phyloP scores from a whole-genome alignment of 2,888 invertebrate species.

The Meiosimyza decipiens region DNA sequence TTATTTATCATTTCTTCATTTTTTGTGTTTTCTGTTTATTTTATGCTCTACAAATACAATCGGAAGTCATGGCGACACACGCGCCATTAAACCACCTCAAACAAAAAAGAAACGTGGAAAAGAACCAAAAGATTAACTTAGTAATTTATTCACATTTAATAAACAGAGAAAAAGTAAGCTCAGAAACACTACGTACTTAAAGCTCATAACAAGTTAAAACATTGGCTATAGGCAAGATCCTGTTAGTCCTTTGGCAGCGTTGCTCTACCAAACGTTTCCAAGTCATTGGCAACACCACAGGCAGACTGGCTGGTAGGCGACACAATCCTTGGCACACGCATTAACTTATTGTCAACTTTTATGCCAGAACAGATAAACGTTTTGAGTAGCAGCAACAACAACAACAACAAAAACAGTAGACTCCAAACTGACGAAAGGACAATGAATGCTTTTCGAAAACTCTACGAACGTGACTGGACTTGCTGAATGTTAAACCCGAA shows the following conservation, averaged over 20 bases:
- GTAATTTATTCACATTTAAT: slow-evolving; percentile 21
- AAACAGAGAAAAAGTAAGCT: neutral
- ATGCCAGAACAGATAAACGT: slow-evolving; percentile 8
- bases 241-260: slow-evolving; percentile 10
- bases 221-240: neutral
- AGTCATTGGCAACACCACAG: slow-evolving; percentile 4
- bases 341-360: slow-evolving; percentile 26
- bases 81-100: neutral
- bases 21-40: no score
- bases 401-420: neutral
- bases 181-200: no score
- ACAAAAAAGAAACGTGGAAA: neutral
- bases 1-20: no score
- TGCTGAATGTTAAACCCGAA: neutral
- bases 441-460: slow-evolving; percentile 23
- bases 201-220: no score
- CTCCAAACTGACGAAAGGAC: slow-evolving; percentile 19
- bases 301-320: neutral
- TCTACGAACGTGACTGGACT: slow-evolving; percentile 28
- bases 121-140: neutral
- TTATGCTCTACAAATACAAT: no score
- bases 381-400: neutral
- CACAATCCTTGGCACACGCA: slow-evolving; percentile 8
- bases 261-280: neutral
- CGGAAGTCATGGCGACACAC: neutral